Conservation (phyloP, 2,113 vertebrate species). For the Lophius piscatorius region DNA sequence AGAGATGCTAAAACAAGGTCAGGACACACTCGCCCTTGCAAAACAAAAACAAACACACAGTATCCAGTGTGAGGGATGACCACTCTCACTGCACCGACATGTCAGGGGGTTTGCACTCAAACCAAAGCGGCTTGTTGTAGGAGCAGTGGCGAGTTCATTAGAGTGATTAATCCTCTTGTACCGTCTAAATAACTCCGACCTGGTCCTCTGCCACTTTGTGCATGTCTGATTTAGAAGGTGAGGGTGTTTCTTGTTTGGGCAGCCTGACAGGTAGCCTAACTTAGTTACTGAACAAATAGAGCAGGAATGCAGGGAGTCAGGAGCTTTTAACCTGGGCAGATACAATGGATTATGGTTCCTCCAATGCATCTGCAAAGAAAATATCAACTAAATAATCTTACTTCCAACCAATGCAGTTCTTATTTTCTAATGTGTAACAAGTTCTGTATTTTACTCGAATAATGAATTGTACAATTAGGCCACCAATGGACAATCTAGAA, state of each 20-base stretch:
- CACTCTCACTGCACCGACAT: slow-evolving; percentile 24
- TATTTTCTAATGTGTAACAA: no score
- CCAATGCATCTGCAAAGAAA: slow-evolving; percentile 9
- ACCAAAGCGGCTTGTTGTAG: slow-evolving; percentile 44
- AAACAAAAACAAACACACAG: slow-evolving; percentile 36
- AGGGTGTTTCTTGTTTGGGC: slow-evolving; percentile 21
- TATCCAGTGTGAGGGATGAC: slow-evolving; percentile 48
- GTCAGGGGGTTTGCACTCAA: slow-evolving; percentile 52
- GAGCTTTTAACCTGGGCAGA: slow-evolving; percentile 20
- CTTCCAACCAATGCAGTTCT: no score
- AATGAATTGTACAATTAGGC: no score
- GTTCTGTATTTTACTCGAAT: no score
- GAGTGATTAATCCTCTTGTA: slow-evolving; percentile 60
- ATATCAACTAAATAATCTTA: background rate
- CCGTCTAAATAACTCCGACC: slow-evolving; percentile 22
- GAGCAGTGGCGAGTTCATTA: slow-evolving; percentile 37
- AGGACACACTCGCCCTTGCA: slow-evolving; percentile 7
- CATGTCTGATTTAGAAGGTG: slow-evolving; percentile 48
- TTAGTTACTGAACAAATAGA: slow-evolving; percentile 58
- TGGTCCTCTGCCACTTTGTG: slow-evolving; percentile 38
- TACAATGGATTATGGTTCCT: background rate
- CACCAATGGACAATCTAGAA: no score
- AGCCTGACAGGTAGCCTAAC: slow-evolving; percentile 36
- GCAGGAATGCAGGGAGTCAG: slow-evolving; percentile 42
- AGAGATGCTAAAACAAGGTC: slow-evolving; percentile 48